These are phyloP conservation scores for Eupithecia vulgata DNA, from an alignment of 2,888 invertebrate genomes.

Conservation along the genomic window DNA sequence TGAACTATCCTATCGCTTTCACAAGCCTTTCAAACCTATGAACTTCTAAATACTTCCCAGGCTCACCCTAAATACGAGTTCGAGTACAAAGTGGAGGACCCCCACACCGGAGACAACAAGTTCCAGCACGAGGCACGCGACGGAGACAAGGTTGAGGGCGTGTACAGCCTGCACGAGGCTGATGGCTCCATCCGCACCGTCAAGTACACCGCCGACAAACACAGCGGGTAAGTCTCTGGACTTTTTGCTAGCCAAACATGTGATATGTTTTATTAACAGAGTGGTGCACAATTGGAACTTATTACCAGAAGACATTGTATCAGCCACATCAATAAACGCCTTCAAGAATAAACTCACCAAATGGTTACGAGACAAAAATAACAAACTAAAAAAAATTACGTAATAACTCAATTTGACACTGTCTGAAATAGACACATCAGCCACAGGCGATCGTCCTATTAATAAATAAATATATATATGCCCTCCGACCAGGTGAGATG, in stretches of 20 bases:
- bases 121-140: constrained; percentile 80
- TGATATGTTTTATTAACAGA: too few relatives aligned
- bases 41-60: constrained; percentile 42
- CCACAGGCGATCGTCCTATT: too few relatives aligned
- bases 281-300: too few relatives aligned
- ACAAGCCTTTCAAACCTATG: not conserved
- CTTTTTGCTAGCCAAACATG: not conserved
- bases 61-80: constrained; percentile 81
- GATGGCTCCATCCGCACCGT: constrained; percentile 65
- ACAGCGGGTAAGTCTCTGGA: constrained; percentile 65
- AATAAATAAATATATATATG: too few relatives aligned
- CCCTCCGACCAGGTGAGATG: too few relatives aligned
- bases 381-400: too few relatives aligned
- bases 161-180: constrained; percentile 62
- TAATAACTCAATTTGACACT: too few relatives aligned
- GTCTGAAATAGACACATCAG: too few relatives aligned
- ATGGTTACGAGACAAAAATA: too few relatives aligned
- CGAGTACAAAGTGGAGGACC: constrained; percentile 81
- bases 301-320: too few relatives aligned
- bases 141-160: constrained; percentile 82
- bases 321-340: too few relatives aligned
- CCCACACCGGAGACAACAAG: constrained; percentile 83
- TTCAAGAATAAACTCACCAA: too few relatives aligned
- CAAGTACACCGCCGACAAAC: constrained; percentile 77
- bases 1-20: not conserved